Conservation (phyloP, 1,140 invertebrate species). For the Sinonovacula constricta region DNA sequence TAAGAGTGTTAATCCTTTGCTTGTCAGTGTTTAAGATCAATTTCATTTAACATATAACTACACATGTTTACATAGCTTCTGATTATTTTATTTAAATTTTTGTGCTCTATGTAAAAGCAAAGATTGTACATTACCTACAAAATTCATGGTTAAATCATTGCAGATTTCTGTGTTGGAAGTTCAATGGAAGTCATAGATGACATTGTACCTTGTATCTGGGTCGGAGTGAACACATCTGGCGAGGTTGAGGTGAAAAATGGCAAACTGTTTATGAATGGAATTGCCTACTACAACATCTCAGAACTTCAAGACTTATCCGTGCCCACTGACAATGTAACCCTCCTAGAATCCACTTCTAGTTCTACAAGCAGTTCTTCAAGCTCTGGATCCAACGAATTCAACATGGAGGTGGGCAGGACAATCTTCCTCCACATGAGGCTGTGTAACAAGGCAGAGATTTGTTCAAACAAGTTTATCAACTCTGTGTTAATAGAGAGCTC, state of each 20-base stretch:
- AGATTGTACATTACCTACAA: no score
- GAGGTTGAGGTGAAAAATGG: slow-evolving; percentile 39
- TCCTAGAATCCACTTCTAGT: no score
- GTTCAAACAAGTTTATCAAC: slow-evolving; percentile 21
- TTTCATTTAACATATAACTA: no score
- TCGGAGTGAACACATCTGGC: slow-evolving; percentile 34
- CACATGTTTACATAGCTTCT: no score
- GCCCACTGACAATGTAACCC: no score
- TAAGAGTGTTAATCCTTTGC: no score
- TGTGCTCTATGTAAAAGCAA: no score
- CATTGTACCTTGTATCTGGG: slow-evolving; percentile 42
- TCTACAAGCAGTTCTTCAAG: no score
- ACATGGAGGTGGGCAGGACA: slow-evolving; percentile 38
- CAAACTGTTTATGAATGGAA: slow-evolving; percentile 7
- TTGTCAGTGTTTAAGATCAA: no score
- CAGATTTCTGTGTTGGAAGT: slow-evolving; percentile 46
- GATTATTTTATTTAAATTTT: no score
- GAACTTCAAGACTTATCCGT: no score
- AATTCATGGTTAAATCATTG: no score
- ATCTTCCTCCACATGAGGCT: slow-evolving; percentile 31
- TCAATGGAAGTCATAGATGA: slow-evolving; percentile 28
- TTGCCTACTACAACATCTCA: not conserved
- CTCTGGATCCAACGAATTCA: slow-evolving; percentile 20
- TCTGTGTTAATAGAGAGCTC: slow-evolving; percentile 15
- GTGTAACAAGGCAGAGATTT: slow-evolving; percentile 40